Conservation (phyloP, 2,113 vertebrate genomes). For the Gyps fulvus region DNA sequence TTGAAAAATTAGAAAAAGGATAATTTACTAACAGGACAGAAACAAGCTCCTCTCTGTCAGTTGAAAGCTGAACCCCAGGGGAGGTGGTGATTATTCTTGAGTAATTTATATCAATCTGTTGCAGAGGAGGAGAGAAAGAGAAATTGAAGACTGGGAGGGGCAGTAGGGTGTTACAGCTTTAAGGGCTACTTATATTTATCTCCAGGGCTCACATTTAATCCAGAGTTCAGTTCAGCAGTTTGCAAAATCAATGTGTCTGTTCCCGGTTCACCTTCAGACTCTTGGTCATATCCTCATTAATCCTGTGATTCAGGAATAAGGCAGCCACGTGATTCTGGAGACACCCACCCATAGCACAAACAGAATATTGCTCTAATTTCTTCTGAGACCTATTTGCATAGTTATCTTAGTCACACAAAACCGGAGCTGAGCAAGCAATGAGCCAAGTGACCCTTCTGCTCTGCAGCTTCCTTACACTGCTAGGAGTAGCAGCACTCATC, state of each 20-base stretch:
- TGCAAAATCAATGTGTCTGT: neutral
- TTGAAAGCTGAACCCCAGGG: neutral
- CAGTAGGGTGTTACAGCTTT: neutral
- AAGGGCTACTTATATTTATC: neutral
- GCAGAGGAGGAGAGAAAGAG: neutral
- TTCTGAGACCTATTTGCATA: neutral
- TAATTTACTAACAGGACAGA: neutral
- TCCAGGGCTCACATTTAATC: neutral
- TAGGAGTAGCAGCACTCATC: neutral
- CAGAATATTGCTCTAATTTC: neutral
- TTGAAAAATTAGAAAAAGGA: neutral
- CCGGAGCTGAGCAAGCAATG: neutral
- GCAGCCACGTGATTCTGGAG: neutral
- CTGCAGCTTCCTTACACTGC: neutral
- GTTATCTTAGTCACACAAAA: neutral
- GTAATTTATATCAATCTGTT: neutral
- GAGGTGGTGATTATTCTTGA: neutral
- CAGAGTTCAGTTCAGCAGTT: neutral
- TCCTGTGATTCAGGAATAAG: neutral
- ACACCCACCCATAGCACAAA: neutral
- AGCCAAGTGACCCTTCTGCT: neutral
- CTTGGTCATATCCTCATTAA: neutral
- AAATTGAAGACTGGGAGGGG: neutral
- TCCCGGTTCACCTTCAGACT: neutral
- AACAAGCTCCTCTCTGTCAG: neutral